Conservation (phyloP, 2,888 invertebrate species). For the Xestia xanthographa region DNA sequence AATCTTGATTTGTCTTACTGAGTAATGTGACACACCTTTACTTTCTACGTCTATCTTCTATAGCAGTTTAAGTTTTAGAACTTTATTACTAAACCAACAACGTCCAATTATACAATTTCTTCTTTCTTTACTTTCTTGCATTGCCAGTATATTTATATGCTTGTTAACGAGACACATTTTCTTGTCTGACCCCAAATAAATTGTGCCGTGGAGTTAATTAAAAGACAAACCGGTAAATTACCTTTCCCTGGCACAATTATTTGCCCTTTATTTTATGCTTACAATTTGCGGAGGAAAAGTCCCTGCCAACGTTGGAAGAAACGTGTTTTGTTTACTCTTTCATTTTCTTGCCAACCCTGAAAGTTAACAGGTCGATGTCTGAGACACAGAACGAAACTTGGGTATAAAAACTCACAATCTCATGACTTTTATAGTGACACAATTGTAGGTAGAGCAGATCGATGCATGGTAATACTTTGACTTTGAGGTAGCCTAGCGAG, state of each 20-base stretch:
- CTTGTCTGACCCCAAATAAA: constrained; percentile 39
- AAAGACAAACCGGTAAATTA: constrained; percentile 48
- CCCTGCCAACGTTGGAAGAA: not conserved
- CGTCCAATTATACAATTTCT: constrained; percentile 5
- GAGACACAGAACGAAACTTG: not conserved
- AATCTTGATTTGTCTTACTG: too few species aligned
- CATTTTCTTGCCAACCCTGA: not conserved
- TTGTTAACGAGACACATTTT: constrained; percentile 33
- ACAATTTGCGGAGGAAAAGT: constrained; percentile 18
- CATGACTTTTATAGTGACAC: not conserved
- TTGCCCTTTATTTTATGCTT: constrained; percentile 30
- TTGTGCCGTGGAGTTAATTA: constrained; percentile 46
- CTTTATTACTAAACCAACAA: not conserved
- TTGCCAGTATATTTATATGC: not conserved
- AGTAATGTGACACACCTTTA: not conserved
- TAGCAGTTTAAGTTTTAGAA: not conserved
- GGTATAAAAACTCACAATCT: not conserved
- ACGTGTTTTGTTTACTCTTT: not conserved
- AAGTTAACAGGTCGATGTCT: not conserved
- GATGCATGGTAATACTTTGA: not conserved
- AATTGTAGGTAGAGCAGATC: not conserved
- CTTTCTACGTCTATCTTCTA: too few species aligned
- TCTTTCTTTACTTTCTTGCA: not conserved
- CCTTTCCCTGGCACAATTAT: constrained; percentile 30
- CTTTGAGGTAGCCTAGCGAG: not conserved